phyloP scores from a whole-genome alignment of 2,113 vertebrate species.

The Sinocyclocheilus anophthalmus region DNA sequence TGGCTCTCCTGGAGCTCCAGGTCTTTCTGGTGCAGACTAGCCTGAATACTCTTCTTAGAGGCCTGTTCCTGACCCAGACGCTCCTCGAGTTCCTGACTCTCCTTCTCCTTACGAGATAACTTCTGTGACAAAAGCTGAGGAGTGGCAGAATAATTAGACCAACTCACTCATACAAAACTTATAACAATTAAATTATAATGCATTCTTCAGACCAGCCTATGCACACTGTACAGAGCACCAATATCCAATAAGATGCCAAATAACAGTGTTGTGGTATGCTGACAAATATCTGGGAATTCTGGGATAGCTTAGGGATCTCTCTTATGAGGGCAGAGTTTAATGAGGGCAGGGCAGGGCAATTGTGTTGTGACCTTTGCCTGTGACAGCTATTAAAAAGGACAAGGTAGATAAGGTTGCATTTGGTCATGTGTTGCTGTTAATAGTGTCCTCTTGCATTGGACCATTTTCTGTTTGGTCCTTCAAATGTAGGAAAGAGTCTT shows the following conservation, averaged over 20 bases:
- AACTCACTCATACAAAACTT: not conserved
- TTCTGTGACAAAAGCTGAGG: conserved; percentile 84
- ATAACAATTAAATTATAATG: not conserved
- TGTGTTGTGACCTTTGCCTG: conserved; percentile 56
- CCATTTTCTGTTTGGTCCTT: not conserved
- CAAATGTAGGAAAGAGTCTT: not conserved
- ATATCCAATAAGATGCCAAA: not conserved
- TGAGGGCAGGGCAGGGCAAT: not conserved
- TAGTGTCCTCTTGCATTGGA: not conserved
- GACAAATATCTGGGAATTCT: conserved; percentile 11
- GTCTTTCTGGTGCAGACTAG: conserved; percentile 85
- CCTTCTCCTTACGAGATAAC: conserved; percentile 81
- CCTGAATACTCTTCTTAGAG: conserved; percentile 82
- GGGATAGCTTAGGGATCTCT: not conserved
- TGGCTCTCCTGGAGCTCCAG: conserved; percentile 90
- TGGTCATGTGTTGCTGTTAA: not conserved
- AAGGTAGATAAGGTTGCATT: conserved; percentile 58
- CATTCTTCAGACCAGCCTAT: not conserved
- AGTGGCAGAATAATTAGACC: not conserved
- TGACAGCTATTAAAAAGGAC: conserved; percentile 57
- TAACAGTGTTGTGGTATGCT: not conserved
- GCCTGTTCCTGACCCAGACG: conserved; percentile 78
- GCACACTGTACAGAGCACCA: not conserved
- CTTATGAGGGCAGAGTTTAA: conserved; percentile 43
- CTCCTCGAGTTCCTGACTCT: conserved; percentile 83